phyloP scores from a whole-genome alignment of 1,140 invertebrate genomes.

The Pogonognathellus flavescens region DNA sequence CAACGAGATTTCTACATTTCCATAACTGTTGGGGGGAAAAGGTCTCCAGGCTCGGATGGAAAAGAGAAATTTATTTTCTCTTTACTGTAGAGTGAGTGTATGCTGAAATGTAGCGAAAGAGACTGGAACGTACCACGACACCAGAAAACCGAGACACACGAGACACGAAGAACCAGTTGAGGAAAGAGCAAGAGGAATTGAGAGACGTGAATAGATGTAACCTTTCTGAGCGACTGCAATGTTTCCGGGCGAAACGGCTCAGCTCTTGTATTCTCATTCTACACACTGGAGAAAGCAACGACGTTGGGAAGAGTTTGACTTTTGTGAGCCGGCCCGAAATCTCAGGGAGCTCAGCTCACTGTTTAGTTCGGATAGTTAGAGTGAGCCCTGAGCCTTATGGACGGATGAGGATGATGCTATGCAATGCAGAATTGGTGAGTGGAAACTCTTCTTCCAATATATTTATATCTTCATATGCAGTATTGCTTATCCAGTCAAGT shows the following conservation, averaged over 20 bases:
- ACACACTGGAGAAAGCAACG: not conserved
- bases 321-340: conserved; percentile 47
- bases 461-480: too few relatives aligned
- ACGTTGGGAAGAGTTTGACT: conserved; percentile 32
- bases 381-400: not conserved
- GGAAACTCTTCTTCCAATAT: not conserved
- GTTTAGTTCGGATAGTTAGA: not conserved
- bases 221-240: conserved; percentile 47
- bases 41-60: not conserved
- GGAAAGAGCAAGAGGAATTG: conserved; percentile 40
- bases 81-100: not conserved
- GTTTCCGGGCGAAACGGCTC: conserved; percentile 39
- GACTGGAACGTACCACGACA: not conserved
- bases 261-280: conserved; percentile 13
- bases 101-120: conserved; percentile 6
- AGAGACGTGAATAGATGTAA: conserved; percentile 48
- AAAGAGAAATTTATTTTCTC: conserved; percentile 33
- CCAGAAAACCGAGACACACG: conserved; percentile 1
- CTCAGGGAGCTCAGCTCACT: conserved; percentile 18
- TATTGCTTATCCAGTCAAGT: too few relatives aligned
- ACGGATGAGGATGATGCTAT: not conserved
- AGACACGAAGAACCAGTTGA: not conserved
- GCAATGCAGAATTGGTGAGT: conserved; percentile 7
- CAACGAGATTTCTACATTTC: conserved; percentile 27
- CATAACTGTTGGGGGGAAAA: conserved; percentile 21